Evolutionary conservation across 1,140 invertebrate species (phyloP).

Genomic region (Leptinotarsa defecta): DNA sequence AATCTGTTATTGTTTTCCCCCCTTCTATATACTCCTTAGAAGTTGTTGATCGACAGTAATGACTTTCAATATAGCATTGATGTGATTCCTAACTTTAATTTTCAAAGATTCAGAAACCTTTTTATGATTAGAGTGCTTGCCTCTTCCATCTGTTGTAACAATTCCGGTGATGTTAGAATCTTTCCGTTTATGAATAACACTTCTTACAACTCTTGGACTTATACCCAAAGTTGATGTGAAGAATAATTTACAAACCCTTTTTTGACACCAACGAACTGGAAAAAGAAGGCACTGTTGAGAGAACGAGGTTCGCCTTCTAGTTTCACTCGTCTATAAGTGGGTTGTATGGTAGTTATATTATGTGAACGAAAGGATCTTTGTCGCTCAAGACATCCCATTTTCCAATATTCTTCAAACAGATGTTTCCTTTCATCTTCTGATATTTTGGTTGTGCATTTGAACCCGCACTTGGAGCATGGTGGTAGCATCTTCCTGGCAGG

Average conservation of each 20-base stretch:
- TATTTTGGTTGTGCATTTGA: slow-evolving; percentile 21
- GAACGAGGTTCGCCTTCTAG: slow-evolving; percentile 1
- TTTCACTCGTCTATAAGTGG: background rate
- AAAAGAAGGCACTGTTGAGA: no score
- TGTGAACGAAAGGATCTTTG: background rate
- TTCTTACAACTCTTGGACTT: no score
- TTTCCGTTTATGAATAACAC: no score
- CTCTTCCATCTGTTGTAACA: background rate
- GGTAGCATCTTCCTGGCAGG: slow-evolving; percentile 4
- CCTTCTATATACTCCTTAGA: slow-evolving; percentile 13
- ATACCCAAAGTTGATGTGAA: no score
- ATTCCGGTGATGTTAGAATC: no score
- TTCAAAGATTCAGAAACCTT: background rate
- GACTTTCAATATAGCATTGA: slow-evolving; percentile 23
- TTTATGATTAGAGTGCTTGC: background rate
- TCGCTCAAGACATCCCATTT: background rate
- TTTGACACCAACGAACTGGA: no score
- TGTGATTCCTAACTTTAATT: background rate
- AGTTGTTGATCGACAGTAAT: slow-evolving; percentile 4
- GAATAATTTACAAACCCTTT: no score
- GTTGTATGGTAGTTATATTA: background rate
- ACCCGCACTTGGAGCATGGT: slow-evolving; percentile 17
- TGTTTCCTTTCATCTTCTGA: slow-evolving; percentile 9
- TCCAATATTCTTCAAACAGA: slow-evolving; percentile 10
- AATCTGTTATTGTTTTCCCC: slow-evolving; percentile 1